Base-by-base conservation (phyloP, 2,113 vertebrate genomes). In the Corvus cornix region DNA sequence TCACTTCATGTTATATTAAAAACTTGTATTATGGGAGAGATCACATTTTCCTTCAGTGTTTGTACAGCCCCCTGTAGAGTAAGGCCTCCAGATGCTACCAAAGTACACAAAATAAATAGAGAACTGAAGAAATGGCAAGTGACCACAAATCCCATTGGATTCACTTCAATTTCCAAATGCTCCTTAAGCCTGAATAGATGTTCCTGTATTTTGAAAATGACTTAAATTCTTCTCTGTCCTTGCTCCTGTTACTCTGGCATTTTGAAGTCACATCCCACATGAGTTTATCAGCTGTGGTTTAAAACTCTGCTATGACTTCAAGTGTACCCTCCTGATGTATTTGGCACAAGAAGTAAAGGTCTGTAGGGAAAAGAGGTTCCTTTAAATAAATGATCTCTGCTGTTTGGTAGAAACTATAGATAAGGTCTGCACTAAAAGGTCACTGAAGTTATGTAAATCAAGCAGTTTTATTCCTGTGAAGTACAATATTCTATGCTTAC, bases 71-170 rank as follows among this genome's bases (percentile, higher is more conserved):
- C 79, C 69, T 75, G 7, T 35, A 68, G 88, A 81, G 44, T 63
- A 72, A 70, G 60, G 51, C 51, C 79, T 84, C 59, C 82, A 87
- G 82, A 90, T 90, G 90, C 82, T 92, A 83, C 84, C n/a, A 63
- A 74, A 93, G n/a, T 60, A 77, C 63, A 75, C 33, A 39, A 33
- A 33, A 76, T 87, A 93, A 90, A 84, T 90, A 91, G 90, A 39
- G 78, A 90, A 52, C 59, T 70, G 64, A 74, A 89, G 87, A 72
- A 94, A 70, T 30, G 64, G 73, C 64, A 94, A 74, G 44, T 10
- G 30, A 78, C 84, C 79, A 53, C 49, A 92, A 75, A 86, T 95
- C 90, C 64, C 92, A 43, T 20, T 93, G 93, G 80, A 66, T 84
- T 78, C 64, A 20, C 35, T 74, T 88, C 55, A 85, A 16, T 77